phyloP scores from a whole-genome alignment of 2,113 vertebrate genomes.

The human (Homo sapiens) region GRCh38 chr11:74981501-74982000 shows the following conservation, averaged over 20 bases:
- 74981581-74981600: neutral
- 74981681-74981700: neutral
- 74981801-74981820: neutral
- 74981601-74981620: neutral
- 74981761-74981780: constrained; percentile 2
- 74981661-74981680: neutral
- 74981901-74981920: neutral
- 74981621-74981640: neutral
- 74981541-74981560: neutral
- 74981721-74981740: neutral
- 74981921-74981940: neutral
- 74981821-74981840: neutral
- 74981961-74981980: neutral
- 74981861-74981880: neutral
- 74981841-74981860: neutral
- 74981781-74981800: neutral
- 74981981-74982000: neutral
- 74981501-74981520: neutral
- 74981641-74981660: neutral
- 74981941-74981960: neutral
- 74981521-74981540: neutral
- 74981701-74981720: neutral
- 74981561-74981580: neutral
- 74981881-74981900: neutral
- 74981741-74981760: neutral